Evolutionary conservation across 2,797 vertebrate species (phyloP).

Genomic region (Danio tinwini): DNA sequence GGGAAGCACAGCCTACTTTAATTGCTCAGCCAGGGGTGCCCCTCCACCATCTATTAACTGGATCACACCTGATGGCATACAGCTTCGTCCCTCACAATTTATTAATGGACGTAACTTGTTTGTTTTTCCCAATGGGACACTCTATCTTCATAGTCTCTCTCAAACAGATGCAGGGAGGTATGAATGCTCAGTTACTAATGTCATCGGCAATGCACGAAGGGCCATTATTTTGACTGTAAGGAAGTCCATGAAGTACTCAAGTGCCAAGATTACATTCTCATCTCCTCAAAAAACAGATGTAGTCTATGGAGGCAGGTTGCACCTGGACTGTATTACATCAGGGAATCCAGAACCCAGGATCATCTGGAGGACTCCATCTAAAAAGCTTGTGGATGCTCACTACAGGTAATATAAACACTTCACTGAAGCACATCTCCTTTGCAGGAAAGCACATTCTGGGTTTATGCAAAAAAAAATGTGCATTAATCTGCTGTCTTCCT

Average conservation of each 20-base stretch:
- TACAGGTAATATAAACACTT: slow-evolving; percentile 81
- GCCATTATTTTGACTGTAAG: slow-evolving; percentile 75
- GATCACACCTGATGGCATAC: slow-evolving; percentile 81
- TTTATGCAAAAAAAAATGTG: slow-evolving; percentile 1
- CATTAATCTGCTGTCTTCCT: background rate
- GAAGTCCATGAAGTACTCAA: slow-evolving; percentile 68
- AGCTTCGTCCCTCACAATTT: slow-evolving; percentile 81
- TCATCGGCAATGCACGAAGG: slow-evolving; percentile 80
- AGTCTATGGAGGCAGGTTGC: slow-evolving; percentile 80
- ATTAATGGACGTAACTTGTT: slow-evolving; percentile 77
- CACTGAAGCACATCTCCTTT: slow-evolving; percentile 19
- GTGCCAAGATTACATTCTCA: slow-evolving; percentile 83
- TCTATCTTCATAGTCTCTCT: slow-evolving; percentile 77
- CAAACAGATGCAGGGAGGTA: slow-evolving; percentile 82
- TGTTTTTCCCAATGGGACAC: slow-evolving; percentile 92
- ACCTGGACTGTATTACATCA: slow-evolving; percentile 85
- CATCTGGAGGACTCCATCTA: slow-evolving; percentile 90
- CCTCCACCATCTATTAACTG: slow-evolving; percentile 82
- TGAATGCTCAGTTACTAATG: slow-evolving; percentile 84
- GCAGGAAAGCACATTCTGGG: background rate
- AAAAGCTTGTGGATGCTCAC: slow-evolving; percentile 86
- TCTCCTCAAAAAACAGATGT: slow-evolving; percentile 84
- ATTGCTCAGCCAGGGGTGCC: slow-evolving; percentile 84
- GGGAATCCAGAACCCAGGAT: slow-evolving; percentile 88
- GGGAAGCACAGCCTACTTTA: slow-evolving; percentile 79